Evolutionary conservation across 2,797 vertebrate genomes (phyloP), one percentile per base, ranked within the genome.

Genomic region (Enoplosus armatus): DNA sequence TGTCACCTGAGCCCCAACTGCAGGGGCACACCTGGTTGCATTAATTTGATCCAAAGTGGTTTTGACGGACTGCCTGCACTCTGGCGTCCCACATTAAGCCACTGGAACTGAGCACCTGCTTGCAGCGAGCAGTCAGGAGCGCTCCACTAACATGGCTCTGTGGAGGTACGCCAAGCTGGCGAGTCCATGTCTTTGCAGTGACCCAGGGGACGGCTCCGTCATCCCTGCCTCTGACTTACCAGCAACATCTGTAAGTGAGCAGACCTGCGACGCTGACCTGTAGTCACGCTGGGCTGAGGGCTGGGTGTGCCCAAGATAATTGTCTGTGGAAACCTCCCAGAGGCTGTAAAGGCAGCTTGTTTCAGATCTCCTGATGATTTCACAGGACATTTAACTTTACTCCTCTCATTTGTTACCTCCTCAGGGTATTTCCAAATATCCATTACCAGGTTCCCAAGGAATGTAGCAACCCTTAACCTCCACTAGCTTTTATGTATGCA

Each of bases 301-400:
- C 60, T 5, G 69, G 77, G 58, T 70, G 77, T 59, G 72, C 85
- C 77, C 75, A 27, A 68, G 93, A 92, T 92, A 90, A 93, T 91
- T 93, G 91, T 87, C 86, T 82, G 84, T 82, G 79, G 85, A 92
- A 90, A 77, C 78, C 86, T 90, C 90, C 87, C 86, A 0, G 58
- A 77, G 87, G 92, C 91, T 83, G 89, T 92, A 91, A 90, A 89
- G 81, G 91, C 90, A 85, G 93, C 93, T 94, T 93, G 91, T 94
- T 93, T 86, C 91, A 84, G 89, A 91, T 87, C 92, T 87, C 90
- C 87, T 89, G 81, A 90, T 93, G 92, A 94, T 95, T 97, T 97
- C 95, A 97, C 94, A 94, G 95, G 90, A 94, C 93, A 92, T 96
- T 96, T 94, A 94, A 95, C 93, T 97, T 96, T 91, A 96, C 90